Evolutionary conservation across 2,888 invertebrate genomes (phyloP), one percentile per base, ranked within the genome.

Genomic region (Drosophila meridionalis): DNA sequence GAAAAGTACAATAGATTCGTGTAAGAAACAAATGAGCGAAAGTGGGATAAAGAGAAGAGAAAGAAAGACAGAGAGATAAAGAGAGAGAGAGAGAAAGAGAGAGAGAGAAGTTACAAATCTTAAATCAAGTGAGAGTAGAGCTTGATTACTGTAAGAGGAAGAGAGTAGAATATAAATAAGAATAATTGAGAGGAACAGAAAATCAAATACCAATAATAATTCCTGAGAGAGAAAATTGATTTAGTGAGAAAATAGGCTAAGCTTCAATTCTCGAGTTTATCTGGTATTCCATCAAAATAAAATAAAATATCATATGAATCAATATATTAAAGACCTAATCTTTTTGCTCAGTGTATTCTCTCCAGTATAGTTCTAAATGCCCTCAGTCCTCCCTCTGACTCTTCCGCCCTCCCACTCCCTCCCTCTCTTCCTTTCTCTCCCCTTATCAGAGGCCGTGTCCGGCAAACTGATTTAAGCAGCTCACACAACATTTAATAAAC

Each of bases 401-500:
- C 32, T n/a, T 52, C 7, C 32, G 38, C 3, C 59, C 50, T 45
- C 45, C 42, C 8, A 4, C 12, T 1, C 12, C 3, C 38, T 1
- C 30, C 55, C 34, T 38, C 40, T 45, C 11, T 0, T 9, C 1
- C 32, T 11, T 32, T 7, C 30, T 11, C 2, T 14, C 36, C 43
- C 57, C 48, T 14, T 32, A 42, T n/a, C 42, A 42, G 56, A n/a
- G 30, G 59, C 63, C 61, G 65, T 74, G 87, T 78, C 76, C 82
- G 55, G 68, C 65, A 55, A 85, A 85, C 74, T 87, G 86, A 87
- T 82, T 83, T 87, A 83, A 87, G 88, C 83, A 77, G 57, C 87
- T 69, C 78, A 70, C 73, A 70, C 71, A 83, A 69, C 84, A 87
- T 89, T 90, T 89, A 90, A 90, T 88, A 90, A 88, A 81, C 87